Conservation (phyloP, 2,888 invertebrate species). For the Andricus quercusramuli region DNA sequence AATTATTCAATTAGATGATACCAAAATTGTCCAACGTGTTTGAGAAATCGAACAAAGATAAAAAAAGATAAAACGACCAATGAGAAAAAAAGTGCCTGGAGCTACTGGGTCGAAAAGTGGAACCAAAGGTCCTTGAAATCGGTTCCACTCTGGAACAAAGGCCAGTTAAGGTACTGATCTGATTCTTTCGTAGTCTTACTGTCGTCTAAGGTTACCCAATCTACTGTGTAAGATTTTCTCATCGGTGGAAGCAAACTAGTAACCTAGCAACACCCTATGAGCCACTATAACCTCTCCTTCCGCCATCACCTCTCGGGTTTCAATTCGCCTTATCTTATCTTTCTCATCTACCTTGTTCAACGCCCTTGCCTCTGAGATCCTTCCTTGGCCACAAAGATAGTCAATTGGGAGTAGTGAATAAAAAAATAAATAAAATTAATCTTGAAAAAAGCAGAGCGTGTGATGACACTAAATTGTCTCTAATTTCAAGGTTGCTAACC, state of each 20-base stretch:
- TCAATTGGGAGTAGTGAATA: conserved; percentile 30
- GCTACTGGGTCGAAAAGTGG: conserved; percentile 47
- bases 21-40: too few species aligned
- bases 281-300: conserved; percentile 63
- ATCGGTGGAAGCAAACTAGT: conserved; percentile 67
- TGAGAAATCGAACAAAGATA: conserved; percentile 41
- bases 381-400: conserved; percentile 48
- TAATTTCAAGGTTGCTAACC: not conserved
- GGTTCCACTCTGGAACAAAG: conserved; percentile 58
- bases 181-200: conserved; percentile 55
- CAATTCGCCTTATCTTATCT: conserved; percentile 76
- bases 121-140: conserved; percentile 56
- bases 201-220: conserved; percentile 57
- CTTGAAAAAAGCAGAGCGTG: conserved; percentile 36
- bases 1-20: too few species aligned
- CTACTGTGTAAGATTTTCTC: conserved; percentile 54
- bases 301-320: conserved; percentile 62
- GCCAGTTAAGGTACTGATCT: conserved; percentile 57
- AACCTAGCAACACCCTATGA: conserved; percentile 76
- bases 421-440: conserved; percentile 52
- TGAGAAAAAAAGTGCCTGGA: conserved; percentile 50
- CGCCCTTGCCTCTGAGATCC: conserved; percentile 44
- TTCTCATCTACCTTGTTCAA: conserved; percentile 67
- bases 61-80: conserved; percentile 52
- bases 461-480: not conserved